Evolutionary conservation across 1,140 invertebrate genomes (phyloP).

Genomic region (Drosophila sucinea): DNA sequence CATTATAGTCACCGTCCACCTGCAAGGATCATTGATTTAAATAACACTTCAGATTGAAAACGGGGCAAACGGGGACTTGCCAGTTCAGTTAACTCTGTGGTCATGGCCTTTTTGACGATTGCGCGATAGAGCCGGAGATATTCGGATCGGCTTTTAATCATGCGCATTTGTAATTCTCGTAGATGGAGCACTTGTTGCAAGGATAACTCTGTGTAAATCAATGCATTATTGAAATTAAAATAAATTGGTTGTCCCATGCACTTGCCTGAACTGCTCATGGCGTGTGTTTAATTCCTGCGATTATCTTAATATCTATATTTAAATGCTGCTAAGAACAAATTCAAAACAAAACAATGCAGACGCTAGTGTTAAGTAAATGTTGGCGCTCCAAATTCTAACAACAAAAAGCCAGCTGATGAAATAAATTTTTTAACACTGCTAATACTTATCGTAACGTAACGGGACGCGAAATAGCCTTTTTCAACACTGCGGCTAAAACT

Average conservation of each 20-base stretch:
- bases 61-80: slow-evolving; percentile 10
- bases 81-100: slow-evolving; percentile 54
- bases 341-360: too few relatives aligned
- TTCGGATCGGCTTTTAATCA: slow-evolving; percentile 26
- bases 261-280: slow-evolving; percentile 26
- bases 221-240: background rate
- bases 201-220: slow-evolving; percentile 38
- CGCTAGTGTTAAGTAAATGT: too few relatives aligned
- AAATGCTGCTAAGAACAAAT: too few relatives aligned
- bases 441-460: background rate
- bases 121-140: slow-evolving; percentile 55
- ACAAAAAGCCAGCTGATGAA: too few relatives aligned
- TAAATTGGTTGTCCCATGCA: background rate
- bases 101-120: slow-evolving; percentile 49
- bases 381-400: too few relatives aligned
- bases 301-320: too few relatives aligned
- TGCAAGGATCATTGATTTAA: background rate
- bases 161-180: slow-evolving; percentile 39
- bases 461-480: background rate
- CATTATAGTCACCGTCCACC: slow-evolving; percentile 50
- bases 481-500: slow-evolving; percentile 25
- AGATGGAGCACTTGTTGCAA: slow-evolving; percentile 45
- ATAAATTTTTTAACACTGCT: too few relatives aligned
- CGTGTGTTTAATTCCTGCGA: too few relatives aligned
- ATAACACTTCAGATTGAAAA: background rate